phyloP scores from a whole-genome alignment of 2,113 vertebrate species.

The Microtus pennsylvanicus region DNA sequence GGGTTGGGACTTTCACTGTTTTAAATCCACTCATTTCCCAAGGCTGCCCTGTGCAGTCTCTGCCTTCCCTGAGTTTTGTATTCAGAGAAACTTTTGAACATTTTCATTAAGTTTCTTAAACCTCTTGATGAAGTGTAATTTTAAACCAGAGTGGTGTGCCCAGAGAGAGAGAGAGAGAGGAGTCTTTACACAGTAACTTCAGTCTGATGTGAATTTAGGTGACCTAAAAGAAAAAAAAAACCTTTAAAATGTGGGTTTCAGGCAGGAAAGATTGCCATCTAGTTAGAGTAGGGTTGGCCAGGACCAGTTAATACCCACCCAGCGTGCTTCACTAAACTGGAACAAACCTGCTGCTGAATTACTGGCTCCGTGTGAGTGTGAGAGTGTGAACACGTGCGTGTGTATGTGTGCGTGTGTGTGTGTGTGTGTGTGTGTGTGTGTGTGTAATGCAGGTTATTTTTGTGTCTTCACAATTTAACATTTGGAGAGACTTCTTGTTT shows the following conservation, averaged over 20 bases:
- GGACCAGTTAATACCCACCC: constrained; percentile 74
- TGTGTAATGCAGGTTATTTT: constrained; percentile 71
- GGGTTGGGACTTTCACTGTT: background rate
- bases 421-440: no score
- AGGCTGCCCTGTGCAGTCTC: background rate
- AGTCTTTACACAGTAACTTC: constrained; percentile 45
- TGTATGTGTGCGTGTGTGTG: no score
- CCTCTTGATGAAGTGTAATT: constrained; percentile 54
- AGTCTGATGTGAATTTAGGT: constrained; percentile 58
- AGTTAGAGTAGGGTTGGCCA: constrained; percentile 50
- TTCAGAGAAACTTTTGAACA: constrained; percentile 48
- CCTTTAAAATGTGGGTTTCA: constrained; percentile 68
- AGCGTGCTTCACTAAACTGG: constrained; percentile 78
- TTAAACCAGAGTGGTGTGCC: constrained; percentile 64
- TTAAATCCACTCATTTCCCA: constrained; percentile 41
- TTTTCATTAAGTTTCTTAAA: constrained; percentile 57
- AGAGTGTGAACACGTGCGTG: accelerated
- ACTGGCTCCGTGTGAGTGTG: constrained; percentile 11
- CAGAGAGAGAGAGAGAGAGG: background rate
- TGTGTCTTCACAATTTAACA: constrained; percentile 63
- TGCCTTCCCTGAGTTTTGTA: background rate
- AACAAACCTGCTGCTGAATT: constrained; percentile 79
- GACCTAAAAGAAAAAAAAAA: constrained; percentile 31
- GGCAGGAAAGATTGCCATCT: constrained; percentile 55
- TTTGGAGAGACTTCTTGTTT: constrained; percentile 81